Conservation (phyloP, 1,140 invertebrate genomes). For the Tetraneura akinire region DNA sequence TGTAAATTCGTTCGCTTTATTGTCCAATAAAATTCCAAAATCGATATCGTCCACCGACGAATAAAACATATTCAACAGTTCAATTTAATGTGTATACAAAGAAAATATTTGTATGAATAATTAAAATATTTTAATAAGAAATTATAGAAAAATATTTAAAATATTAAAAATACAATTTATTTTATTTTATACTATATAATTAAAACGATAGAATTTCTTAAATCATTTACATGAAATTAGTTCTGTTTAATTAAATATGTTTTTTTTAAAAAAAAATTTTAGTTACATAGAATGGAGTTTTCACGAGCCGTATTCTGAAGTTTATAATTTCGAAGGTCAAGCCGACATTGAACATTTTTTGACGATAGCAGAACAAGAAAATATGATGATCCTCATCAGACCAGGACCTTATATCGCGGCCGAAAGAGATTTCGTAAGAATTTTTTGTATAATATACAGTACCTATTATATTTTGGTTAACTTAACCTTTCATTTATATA, state of each 20-base stretch:
- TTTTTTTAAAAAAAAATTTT: too few species aligned
- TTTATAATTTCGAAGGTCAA: slow-evolving; percentile 75
- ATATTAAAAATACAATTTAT: too few species aligned
- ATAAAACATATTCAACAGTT: slow-evolving; percentile 63
- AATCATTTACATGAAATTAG: too few species aligned
- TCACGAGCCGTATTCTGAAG: slow-evolving; percentile 77
- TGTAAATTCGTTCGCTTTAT: slow-evolving; percentile 63
- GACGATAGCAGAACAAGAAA: slow-evolving; percentile 75
- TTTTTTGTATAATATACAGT: not conserved
- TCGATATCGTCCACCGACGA: slow-evolving; percentile 77
- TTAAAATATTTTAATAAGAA: too few species aligned
- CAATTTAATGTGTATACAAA: slow-evolving; percentile 59
- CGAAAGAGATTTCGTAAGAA: slow-evolving; percentile 72
- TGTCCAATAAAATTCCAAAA: slow-evolving; percentile 77
- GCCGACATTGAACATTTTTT: slow-evolving; percentile 78
- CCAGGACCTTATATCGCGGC: slow-evolving; percentile 94
- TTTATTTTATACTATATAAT: too few species aligned
- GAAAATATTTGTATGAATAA: too few species aligned
- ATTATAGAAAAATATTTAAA: too few species aligned
- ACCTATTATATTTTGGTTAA: too few species aligned
- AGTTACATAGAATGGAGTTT: slow-evolving; percentile 93
- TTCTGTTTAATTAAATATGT: not conserved
- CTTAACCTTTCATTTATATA: too few species aligned
- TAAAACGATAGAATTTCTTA: too few species aligned
- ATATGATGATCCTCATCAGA: slow-evolving; percentile 79